phyloP scores from a whole-genome alignment of 2,113 vertebrate species.

The Oreochromis spilurus region DNA sequence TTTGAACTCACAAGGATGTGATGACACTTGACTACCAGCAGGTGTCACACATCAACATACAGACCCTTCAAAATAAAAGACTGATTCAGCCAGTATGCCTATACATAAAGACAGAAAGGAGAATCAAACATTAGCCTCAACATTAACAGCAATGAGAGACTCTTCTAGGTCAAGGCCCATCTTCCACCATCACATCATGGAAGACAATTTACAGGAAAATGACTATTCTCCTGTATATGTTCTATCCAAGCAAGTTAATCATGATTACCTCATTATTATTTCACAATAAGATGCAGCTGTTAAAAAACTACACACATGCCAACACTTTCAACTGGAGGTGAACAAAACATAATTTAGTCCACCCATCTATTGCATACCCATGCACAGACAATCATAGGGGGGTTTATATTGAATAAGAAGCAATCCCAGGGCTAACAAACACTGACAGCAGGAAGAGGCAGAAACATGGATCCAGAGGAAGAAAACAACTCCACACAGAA shows the following conservation, averaged over 20 bases:
- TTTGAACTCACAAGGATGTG: not conserved
- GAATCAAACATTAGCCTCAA: not conserved
- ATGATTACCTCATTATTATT: not conserved
- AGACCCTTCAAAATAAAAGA: not conserved
- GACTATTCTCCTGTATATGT: rapidly evolving
- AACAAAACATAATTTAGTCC: not conserved
- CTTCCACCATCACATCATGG: not conserved
- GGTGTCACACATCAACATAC: slow-evolving; percentile 36
- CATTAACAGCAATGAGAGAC: not conserved
- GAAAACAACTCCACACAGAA: not conserved
- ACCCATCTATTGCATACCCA: rapidly evolving
- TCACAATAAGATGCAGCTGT: not conserved
- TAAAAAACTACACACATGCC: not conserved
- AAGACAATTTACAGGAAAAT: not conserved
- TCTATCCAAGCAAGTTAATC: not conserved
- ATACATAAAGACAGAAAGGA: not conserved
- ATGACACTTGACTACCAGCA: slow-evolving; percentile 19
- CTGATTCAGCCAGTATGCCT: not conserved
- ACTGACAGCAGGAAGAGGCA: not conserved
- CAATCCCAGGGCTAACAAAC: not conserved
- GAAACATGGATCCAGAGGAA: not conserved
- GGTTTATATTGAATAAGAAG: not conserved
- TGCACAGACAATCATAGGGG: not conserved
- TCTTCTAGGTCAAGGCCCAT: not conserved
- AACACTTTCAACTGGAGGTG: not conserved